Percentiles rank a stretch among this genome's conserved stretches.
Evolutionary conservation across 2,888 invertebrate species (phyloP).

Genomic region (Augochlorella aurata): DNA sequence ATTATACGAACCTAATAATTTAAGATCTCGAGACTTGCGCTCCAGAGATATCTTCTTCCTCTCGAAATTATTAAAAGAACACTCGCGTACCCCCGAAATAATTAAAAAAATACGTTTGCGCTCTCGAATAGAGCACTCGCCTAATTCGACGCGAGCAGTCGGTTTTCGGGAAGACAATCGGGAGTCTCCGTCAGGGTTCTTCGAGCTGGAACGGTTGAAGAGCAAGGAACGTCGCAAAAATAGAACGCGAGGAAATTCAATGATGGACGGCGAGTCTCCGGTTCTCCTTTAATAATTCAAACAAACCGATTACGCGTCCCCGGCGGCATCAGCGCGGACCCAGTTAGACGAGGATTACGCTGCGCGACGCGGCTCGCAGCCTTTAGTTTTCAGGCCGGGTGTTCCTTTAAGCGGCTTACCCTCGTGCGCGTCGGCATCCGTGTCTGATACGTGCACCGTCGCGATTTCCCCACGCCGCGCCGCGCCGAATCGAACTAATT

Average conservation of each 20-base stretch:
- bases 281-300: slow-evolving; percentile 57
- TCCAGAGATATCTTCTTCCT: not conserved
- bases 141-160: not conserved
- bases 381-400: slow-evolving; percentile 59
- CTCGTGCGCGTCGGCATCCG: slow-evolving; percentile 33
- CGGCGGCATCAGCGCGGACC: slow-evolving; percentile 31
- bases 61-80: not conserved
- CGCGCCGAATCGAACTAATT: slow-evolving; percentile 25
- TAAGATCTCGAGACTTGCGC: not conserved
- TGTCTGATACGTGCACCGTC: slow-evolving; percentile 19
- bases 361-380: slow-evolving; percentile 15
- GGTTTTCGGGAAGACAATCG: not conserved
- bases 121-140: too few species aligned
- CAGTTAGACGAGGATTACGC: slow-evolving; percentile 57
- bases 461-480: slow-evolving; percentile 8
- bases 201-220: not conserved
- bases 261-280: not conserved
- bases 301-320: slow-evolving; percentile 50
- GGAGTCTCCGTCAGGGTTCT: not conserved
- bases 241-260: not conserved
- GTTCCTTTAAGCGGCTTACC: slow-evolving; percentile 61
- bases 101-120: too few species aligned
- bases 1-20: too few species aligned
- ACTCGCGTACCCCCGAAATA: too few species aligned
- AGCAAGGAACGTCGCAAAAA: not conserved